phyloP scores from a whole-genome alignment of 1,140 invertebrate genomes.

The Oscheius sp. region DNA sequence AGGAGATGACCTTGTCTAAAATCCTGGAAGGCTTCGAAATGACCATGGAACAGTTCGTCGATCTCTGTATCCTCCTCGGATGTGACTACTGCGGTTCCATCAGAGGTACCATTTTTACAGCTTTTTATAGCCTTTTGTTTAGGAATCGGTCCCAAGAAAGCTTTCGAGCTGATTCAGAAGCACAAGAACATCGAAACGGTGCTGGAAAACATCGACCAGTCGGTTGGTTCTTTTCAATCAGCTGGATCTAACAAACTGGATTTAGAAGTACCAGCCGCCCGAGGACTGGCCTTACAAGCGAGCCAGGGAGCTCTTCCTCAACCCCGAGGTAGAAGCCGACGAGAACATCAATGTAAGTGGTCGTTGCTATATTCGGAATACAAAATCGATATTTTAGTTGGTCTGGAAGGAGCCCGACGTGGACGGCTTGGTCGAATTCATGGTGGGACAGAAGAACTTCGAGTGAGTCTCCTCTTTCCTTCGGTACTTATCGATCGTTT shows the following conservation, averaged over 20 bases:
- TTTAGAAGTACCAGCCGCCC: slow-evolving; percentile 61
- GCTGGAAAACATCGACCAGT: slow-evolving; percentile 79
- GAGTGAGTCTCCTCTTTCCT: slow-evolving; percentile 46
- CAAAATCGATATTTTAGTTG: no score
- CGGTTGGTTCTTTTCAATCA: slow-evolving; percentile 57
- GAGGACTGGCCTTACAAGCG: slow-evolving; percentile 63
- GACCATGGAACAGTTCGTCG: slow-evolving; percentile 82
- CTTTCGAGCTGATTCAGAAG: slow-evolving; percentile 85
- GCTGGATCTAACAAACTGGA: neutral
- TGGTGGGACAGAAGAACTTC: slow-evolving; percentile 82
- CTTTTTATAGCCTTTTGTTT: neutral
- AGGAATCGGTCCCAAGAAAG: slow-evolving; percentile 83
- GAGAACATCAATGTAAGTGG: no score
- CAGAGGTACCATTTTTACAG: slow-evolving; percentile 56
- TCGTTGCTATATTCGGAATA: neutral
- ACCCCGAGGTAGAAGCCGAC: slow-evolving; percentile 79
- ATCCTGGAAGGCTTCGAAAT: slow-evolving; percentile 79
- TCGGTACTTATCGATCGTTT: slow-evolving; percentile 31
- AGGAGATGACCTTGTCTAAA: slow-evolving; percentile 81
- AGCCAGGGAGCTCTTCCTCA: slow-evolving; percentile 79
- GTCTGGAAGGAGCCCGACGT: slow-evolving; percentile 94
- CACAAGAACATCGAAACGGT: slow-evolving; percentile 82
- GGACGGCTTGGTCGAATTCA: slow-evolving; percentile 83
- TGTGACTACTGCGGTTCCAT: slow-evolving; percentile 98
- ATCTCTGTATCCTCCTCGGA: slow-evolving; percentile 93